These are phyloP conservation scores for Coptodon bakossiorum DNA, from an alignment of 2,113 vertebrate species.

Conservation along the genomic window DNA sequence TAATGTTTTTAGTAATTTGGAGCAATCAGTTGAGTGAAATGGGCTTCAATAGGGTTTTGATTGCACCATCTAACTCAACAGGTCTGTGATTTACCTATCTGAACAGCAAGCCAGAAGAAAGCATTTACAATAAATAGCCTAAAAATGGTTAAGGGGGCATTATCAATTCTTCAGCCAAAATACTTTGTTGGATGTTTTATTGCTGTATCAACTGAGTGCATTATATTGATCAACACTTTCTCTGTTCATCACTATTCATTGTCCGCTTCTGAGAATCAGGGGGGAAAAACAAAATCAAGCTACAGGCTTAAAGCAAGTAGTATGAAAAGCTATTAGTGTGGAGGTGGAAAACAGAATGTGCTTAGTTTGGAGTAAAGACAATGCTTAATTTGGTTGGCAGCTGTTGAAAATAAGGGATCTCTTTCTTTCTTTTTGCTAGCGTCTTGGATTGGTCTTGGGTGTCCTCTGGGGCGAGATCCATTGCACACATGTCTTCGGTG, in stretches of 20 bases:
- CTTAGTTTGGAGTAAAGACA: background rate
- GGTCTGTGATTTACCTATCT: background rate
- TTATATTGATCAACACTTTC: background rate
- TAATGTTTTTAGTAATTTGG: conserved; percentile 9
- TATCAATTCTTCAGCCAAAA: background rate
- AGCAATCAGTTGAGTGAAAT: background rate
- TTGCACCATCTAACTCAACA: background rate
- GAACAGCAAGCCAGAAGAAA: background rate
- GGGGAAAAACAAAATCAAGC: rapidly evolving
- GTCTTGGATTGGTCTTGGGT: background rate
- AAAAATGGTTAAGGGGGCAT: background rate
- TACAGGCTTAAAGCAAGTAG: background rate
- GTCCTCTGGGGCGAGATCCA: background rate
- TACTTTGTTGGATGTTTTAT: background rate
- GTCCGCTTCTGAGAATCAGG: background rate
- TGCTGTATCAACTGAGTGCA: background rate
- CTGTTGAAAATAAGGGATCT: background rate
- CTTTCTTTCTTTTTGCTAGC: background rate
- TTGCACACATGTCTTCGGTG: background rate
- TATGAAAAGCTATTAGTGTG: background rate
- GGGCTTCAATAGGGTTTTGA: conserved; percentile 12
- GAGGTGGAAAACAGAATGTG: background rate
- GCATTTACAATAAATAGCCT: background rate
- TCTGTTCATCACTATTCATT: background rate
- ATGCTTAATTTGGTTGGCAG: background rate